Conservation (phyloP, 2,888 invertebrate species). For the Sesamia inferens region DNA sequence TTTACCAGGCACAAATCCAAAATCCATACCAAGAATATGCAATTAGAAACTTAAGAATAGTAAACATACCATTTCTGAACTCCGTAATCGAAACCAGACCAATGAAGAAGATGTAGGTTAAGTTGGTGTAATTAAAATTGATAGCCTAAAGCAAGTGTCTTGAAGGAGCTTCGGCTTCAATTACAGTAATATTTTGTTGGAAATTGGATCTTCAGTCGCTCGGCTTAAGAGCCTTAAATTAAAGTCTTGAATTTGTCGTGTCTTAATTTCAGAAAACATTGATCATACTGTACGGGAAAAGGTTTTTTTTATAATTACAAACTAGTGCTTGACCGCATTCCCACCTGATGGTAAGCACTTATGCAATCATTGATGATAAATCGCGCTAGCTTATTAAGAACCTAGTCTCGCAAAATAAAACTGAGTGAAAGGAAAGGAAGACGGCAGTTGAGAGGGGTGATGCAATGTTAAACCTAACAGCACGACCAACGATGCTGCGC, state of each 20-base stretch:
- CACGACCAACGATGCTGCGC: no score
- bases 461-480: no score
- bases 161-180: constrained; percentile 5
- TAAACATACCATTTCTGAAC: background rate
- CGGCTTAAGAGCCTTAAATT: background rate
- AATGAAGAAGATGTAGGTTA: constrained; percentile 13
- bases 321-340: no score
- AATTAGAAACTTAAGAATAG: no score
- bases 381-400: no score
- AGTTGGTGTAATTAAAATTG: constrained; percentile 37
- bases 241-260: background rate
- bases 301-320: no score
- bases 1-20: background rate
- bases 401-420: no score
- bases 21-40: background rate
- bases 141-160: constrained; percentile 4
- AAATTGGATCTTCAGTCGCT: background rate
- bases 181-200: background rate
- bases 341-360: no score
- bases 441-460: no score
- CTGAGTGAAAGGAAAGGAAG: no score
- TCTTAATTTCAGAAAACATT: constrained; percentile 2
- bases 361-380: no score
- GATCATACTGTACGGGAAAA: background rate
- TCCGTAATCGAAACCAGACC: background rate